A percentile compares a stretch with the other conserved stretches of the same genome.
Conservation (phyloP, 2,113 vertebrate species). For the Ranitomeya variabilis region DNA sequence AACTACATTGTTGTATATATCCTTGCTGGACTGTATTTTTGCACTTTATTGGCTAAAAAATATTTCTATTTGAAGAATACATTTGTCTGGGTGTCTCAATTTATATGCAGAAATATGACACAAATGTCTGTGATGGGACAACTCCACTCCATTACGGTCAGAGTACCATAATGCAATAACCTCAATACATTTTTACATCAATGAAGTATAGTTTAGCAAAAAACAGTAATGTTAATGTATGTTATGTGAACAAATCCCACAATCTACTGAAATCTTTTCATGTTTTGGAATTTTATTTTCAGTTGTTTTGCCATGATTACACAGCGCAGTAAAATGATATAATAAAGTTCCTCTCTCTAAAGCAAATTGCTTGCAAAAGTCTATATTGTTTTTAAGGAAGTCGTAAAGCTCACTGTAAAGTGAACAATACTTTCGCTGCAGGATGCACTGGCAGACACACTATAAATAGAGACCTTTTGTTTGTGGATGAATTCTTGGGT, state of each 20-base stretch:
- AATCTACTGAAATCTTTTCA: not conserved
- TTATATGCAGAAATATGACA: too few relatives aligned
- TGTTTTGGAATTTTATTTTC: not conserved
- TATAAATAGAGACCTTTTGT: slow-evolving; percentile 56
- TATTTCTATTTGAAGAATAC: too few relatives aligned
- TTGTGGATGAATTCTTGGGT: slow-evolving; percentile 51
- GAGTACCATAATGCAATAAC: not conserved
- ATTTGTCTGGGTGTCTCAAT: too few relatives aligned
- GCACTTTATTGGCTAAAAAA: too few relatives aligned
- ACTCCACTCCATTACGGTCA: not conserved
- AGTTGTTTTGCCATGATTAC: not conserved
- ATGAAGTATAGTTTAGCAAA: not conserved
- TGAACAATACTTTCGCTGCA: slow-evolving; percentile 58
- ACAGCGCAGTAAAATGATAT: not conserved
- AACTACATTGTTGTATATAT: too few relatives aligned
- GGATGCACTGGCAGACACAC: slow-evolving; percentile 58
- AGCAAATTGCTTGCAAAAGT: slow-evolving; percentile 13
- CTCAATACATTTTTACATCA: not conserved
- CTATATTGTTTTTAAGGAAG: slow-evolving; percentile 55
- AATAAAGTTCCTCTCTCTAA: not conserved
- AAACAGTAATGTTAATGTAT: not conserved
- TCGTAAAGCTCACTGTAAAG: slow-evolving; percentile 47
- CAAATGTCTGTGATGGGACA: too few relatives aligned
- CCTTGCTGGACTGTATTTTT: too few relatives aligned
- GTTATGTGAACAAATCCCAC: not conserved